A percentile compares a stretch with the other conserved stretches of the same genome.
Evolutionary conservation across 2,113 vertebrate genomes (phyloP).

Genomic region (Archocentrus centrarchus): DNA sequence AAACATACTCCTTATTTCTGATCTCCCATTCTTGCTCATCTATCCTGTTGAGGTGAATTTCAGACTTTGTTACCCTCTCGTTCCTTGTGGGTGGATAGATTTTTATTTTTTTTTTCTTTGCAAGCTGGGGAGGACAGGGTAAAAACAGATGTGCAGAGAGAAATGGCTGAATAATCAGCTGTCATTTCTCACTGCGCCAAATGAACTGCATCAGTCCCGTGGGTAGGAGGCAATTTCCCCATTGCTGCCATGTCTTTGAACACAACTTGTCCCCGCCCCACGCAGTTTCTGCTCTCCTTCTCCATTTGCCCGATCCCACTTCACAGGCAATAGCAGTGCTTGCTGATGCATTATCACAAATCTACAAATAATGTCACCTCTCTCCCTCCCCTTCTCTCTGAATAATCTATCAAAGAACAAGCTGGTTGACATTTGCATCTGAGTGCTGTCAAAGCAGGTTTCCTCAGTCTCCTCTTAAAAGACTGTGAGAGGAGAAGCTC

Average conservation of each 20-base stretch:
- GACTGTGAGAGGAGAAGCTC: conserved; percentile 45
- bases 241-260: conserved; percentile 67
- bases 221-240: conserved; percentile 77
- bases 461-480: conserved; percentile 51
- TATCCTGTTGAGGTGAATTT: not conserved
- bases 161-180: conserved; percentile 85
- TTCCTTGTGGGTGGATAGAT: conserved; percentile 29
- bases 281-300: not conserved
- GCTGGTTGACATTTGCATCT: conserved; percentile 55
- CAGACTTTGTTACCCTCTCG: not conserved
- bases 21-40: not conserved
- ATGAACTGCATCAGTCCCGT: conserved; percentile 82
- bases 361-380: conserved; percentile 61
- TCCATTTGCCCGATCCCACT: conserved; percentile 31
- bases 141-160: conserved; percentile 71
- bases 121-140: conserved; percentile 50
- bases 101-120: not conserved
- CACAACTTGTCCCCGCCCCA: conserved; percentile 15
- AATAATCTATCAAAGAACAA: conserved; percentile 66
- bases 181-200: conserved; percentile 80
- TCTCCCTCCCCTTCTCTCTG: conserved; percentile 29
- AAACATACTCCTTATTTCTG: not conserved
- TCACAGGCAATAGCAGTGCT: conserved; percentile 25
- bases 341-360: conserved; percentile 59
- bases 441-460: conserved; percentile 57